Percentiles rank a stretch among this genome's conserved stretches.
These are phyloP conservation scores for Myiothlypis chrysogaster DNA, from an alignment of 2,797 vertebrate species.

Conservation along the genomic window DNA sequence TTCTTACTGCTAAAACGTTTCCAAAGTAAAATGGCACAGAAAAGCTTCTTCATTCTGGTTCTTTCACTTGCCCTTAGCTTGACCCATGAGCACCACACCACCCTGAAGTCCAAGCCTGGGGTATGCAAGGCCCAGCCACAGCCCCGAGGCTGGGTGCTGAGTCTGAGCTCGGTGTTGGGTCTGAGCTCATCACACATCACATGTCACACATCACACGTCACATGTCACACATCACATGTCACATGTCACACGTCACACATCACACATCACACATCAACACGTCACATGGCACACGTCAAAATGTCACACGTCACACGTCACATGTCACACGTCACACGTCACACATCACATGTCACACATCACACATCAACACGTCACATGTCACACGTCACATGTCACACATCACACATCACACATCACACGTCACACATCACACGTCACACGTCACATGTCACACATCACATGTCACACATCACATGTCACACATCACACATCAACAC, in stretches of 20 bases:
- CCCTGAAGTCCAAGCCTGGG: not conserved
- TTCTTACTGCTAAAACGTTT: not conserved
- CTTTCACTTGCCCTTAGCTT: not conserved
- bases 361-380: no score
- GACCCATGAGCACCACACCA: not conserved
- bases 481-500: no score
- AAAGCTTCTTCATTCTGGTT: not conserved
- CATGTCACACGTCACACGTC: no score
- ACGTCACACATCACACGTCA: no score
- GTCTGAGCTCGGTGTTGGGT: no score
- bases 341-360: no score
- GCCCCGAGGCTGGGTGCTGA: not conserved
- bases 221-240: accelerated
- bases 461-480: no score
- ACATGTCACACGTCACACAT: accelerated
- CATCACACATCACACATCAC: accelerated
- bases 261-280: accelerated
- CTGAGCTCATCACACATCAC: no score
- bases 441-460: no score
- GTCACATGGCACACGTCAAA: no score
- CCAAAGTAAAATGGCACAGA: not conserved
- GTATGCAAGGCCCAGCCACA: accelerated
- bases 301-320: no score
- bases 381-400: no score
- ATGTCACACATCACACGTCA: accelerated